These are phyloP conservation scores for pig (Sus scrofa) DNA, from an alignment of 2,113 vertebrate genomes.

Conservation along the genomic window DNA sequence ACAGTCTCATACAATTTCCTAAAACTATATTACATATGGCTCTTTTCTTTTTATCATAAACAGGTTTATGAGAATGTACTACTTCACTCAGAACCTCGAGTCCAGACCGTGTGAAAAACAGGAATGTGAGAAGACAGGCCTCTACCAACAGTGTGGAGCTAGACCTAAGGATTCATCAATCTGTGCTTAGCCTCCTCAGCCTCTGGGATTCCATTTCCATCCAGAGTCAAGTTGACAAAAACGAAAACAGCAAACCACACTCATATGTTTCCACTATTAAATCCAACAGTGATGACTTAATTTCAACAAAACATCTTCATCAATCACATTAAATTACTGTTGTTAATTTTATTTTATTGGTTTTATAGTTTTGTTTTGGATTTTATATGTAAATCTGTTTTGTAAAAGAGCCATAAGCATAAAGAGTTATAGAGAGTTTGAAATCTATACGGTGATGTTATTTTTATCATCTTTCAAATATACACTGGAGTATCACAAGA, in stretches of 20 bases:
- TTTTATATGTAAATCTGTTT: slow-evolving; percentile 62
- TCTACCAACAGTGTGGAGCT: not conserved
- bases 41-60: slow-evolving; percentile 22
- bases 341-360: slow-evolving; percentile 66
- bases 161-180: not conserved
- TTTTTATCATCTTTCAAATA: slow-evolving; percentile 59
- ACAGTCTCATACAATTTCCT: not conserved
- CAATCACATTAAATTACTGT: slow-evolving; percentile 72
- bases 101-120: not conserved
- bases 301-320: slow-evolving; percentile 57
- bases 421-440: slow-evolving; percentile 54
- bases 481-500: not conserved
- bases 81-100: not conserved
- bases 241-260: slow-evolving; percentile 20
- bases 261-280: slow-evolving; percentile 47
- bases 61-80: not conserved
- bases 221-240: slow-evolving; percentile 9
- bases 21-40: not conserved
- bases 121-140: not conserved
- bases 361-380: slow-evolving; percentile 68
- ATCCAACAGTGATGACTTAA: slow-evolving; percentile 51
- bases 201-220: not conserved
- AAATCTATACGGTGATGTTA: slow-evolving; percentile 7
- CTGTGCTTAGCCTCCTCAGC: not conserved
- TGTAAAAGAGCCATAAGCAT: slow-evolving; percentile 47